Base-by-base conservation (phyloP, 2,113 vertebrate genomes). In the Oplegnathus fasciatus region DNA sequence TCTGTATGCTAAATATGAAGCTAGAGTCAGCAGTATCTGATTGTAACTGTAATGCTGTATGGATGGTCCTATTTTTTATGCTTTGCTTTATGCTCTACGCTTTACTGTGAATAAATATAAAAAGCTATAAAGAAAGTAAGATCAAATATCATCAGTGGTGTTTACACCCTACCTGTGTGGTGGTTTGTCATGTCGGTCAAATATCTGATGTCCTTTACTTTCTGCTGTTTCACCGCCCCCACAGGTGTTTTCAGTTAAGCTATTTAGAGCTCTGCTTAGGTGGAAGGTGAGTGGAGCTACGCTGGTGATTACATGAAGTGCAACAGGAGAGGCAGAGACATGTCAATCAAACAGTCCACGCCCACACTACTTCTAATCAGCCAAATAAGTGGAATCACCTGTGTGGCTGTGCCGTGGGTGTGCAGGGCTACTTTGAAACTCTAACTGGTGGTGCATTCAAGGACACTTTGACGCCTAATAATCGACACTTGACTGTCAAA, bases 221-320 rank as follows among this genome's bases (percentile, higher is more conserved):
- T n/a, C n/a, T n/a, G n/a, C 34, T 37, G 34, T 37, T 37, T 37
- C 6, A 37, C 3, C 6, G 34, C 34, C 9, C n/a, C 3, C 34
- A 57, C 32, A 55, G 34, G 48, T 66, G 61, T 40, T 77, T 55
- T 42, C 62, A 67, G 48, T 77, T 42, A 3, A 65, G 75, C 61
- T 55, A 78, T 30, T 78, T 40, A 57, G 48, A 40, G 10, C 26
- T 72, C 32, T n/a, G 48, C 68, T 55, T n/a, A 20, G n/a, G 46
- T 14, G 2, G 5, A 17, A 8, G 24, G 24, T 66, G 30, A 48
- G 24, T 4, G 44, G 44, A 50, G 73, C 73, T 18, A 11, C 4
- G 6, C 26, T 17, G 20, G 6, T n/a, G 40, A 44, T 32, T 13
- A 15, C 11, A 7, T 14, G 6, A 4, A 30, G 69, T 1, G 15